Conservation (phyloP, 1,140 invertebrate genomes). For the Dendroctonus ponderosae region DNA sequence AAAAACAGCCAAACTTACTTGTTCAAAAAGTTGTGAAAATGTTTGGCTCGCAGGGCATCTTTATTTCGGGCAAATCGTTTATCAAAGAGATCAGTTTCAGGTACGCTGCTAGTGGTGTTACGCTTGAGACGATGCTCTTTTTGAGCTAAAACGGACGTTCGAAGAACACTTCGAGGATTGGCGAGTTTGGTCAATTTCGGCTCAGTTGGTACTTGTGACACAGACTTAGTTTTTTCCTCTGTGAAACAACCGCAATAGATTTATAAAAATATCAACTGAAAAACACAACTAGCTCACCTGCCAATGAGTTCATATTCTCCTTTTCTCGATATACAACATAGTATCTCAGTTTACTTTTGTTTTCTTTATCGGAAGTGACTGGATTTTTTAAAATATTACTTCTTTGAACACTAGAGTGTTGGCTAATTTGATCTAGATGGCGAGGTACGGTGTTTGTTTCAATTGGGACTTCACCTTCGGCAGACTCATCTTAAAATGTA, state of each 20-base stretch:
- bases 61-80: constrained; percentile 44
- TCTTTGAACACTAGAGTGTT: background rate
- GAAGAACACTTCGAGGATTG: constrained; percentile 44
- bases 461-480: no score
- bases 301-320: constrained; percentile 40
- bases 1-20: constrained; percentile 9
- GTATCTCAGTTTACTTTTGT: constrained; percentile 33
- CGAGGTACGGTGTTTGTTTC: no score
- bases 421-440: no score
- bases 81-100: constrained; percentile 30
- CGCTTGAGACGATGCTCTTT: background rate
- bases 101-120: background rate
- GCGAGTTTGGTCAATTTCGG: constrained; percentile 20
- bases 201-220: background rate
- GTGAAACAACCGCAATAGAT: no score
- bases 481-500: no score
- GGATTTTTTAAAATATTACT: constrained; percentile 36
- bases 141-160: constrained; percentile 28
- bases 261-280: no score
- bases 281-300: constrained; percentile 1
- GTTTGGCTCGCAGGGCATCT: constrained; percentile 41
- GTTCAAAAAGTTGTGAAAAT: constrained; percentile 45
- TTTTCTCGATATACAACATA: constrained; percentile 44
- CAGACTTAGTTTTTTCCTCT: background rate
- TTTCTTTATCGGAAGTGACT: constrained; percentile 13